Evolutionary conservation across 2,888 invertebrate species (phyloP).

Genomic region (Microdon myrmicae): DNA sequence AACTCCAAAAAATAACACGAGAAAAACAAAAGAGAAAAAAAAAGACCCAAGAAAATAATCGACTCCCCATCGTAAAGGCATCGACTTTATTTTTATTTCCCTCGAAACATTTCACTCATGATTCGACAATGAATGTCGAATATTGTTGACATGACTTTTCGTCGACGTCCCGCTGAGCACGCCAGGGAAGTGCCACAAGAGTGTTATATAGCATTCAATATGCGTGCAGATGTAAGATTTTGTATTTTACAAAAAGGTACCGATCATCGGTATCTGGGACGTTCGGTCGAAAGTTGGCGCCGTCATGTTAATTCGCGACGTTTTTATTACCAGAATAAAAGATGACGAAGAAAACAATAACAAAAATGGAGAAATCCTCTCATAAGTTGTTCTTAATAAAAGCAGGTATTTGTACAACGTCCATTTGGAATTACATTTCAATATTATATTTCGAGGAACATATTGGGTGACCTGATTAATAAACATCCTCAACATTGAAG

Average conservation of each 20-base stretch:
- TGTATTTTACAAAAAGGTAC: constrained; percentile 21
- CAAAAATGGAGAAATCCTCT: no score
- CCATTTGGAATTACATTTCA: no score
- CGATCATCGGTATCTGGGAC: constrained; percentile 28
- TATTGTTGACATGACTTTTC: constrained; percentile 40
- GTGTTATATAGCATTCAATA: constrained; percentile 33
- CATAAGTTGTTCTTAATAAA: no score
- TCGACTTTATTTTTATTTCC: no score
- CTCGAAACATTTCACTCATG: constrained; percentile 23
- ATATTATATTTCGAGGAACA: no score
- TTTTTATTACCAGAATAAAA: constrained; percentile 40
- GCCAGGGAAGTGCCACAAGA: constrained; percentile 31
- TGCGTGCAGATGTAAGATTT: constrained; percentile 5
- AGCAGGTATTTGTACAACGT: no score
- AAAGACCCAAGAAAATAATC: no score
- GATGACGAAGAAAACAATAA: constrained; percentile 15
- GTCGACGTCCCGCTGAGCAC: constrained; percentile 31
- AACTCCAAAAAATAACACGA: no score
- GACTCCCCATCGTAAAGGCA: no score
- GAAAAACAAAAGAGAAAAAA: no score
- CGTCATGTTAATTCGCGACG: constrained; percentile 27
- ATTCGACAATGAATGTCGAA: constrained; percentile 33
- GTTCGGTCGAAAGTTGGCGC: constrained; percentile 31
- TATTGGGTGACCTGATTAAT: no score
- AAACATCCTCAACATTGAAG: no score